phyloP scores from a whole-genome alignment of 92 coral and sea anemone species.

The Porites rus region DNA sequence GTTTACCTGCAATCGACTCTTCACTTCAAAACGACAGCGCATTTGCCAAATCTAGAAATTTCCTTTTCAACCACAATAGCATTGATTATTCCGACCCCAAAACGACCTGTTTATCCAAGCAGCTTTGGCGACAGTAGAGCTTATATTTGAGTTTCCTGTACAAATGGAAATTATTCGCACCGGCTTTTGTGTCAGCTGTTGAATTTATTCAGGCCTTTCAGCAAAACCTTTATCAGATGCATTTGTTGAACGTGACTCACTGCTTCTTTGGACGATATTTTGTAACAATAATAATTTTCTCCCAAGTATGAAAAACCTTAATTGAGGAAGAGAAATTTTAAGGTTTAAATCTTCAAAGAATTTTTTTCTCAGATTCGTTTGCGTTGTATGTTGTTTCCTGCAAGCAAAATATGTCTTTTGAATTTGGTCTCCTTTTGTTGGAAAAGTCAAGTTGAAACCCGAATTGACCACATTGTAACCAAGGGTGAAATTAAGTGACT shows the following conservation, averaged over 20 bases:
- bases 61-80: background rate
- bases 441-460: background rate
- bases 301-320: background rate
- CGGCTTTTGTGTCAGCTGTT: constrained; percentile 22
- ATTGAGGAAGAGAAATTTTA: background rate
- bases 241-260: background rate
- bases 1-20: constrained; percentile 26
- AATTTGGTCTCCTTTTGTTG: background rate
- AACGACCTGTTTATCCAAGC: constrained; percentile 4
- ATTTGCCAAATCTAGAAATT: background rate
- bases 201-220: constrained; percentile 15
- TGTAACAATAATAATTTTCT: background rate
- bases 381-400: background rate
- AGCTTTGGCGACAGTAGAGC: background rate
- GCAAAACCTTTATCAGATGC: background rate
- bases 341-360: too few species aligned
- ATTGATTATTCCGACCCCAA: background rate
- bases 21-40: background rate
- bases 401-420: background rate
- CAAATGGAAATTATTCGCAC: background rate
- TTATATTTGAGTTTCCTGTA: constrained; percentile 5
- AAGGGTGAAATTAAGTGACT: background rate
- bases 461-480: background rate
- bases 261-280: background rate
- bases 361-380: background rate